Evolutionary conservation across 2,888 invertebrate genomes (phyloP), one percentile per base, ranked within the genome.

Genomic region (Danaus chrysippus): DNA sequence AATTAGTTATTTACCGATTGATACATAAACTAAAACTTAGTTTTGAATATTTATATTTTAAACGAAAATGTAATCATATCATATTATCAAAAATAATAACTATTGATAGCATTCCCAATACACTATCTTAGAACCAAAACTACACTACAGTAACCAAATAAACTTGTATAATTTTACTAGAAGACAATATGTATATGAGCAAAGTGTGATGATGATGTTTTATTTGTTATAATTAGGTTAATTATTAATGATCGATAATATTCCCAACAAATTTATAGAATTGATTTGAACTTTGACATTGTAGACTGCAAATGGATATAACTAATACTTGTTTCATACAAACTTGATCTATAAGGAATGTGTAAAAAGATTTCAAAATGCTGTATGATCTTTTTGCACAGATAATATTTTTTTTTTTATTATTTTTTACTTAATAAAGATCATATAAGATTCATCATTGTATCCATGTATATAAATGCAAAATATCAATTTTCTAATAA

Each of bases 401-500:
- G 10, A 15, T 17, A 17, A 13, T 9, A 11, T 43, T 49, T 15
- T 10, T 59, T 59, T 66, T 65, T 64, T 65, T 63, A 62, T 58
- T 62, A 64, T 60, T 42, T 49, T 43, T 58, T 53, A 61, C 23
- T 49, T 11, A 34, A 15, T 54, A 13, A 59, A 65, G 59, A 63
- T 61, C 67, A 57, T 59, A 59, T 65, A 42, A 65, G 65, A 67
- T 65, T 65, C 61, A 63, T n/a, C 10, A 34, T 52, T 65, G 64
- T 67, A 66, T 70, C 76, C 77, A 73, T 77, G 76, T 77, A 76
- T 72, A 76, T 87, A 88, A 88, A 89, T 86, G 88, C 89, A 49
- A 11, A 75, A 75, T 76, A 78, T 75, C 75, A 75, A 77, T 72
- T 68, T 68, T 70, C 68, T 72, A 76, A 69, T 65, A 71, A 76